phyloP scores from a whole-genome alignment of 2,888 invertebrate species.

The Tinea semifulvella region DNA sequence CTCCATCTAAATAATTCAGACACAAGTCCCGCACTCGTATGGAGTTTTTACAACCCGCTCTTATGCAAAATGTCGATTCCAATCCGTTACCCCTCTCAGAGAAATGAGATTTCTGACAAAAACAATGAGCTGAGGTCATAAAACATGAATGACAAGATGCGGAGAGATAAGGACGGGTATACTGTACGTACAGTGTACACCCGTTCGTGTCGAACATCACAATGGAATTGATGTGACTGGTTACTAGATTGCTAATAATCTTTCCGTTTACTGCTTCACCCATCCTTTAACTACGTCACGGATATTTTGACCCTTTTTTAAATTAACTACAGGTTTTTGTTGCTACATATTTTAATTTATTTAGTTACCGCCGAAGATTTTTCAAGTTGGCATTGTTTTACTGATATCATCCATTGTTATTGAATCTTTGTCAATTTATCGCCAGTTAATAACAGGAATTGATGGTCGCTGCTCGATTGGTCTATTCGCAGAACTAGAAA shows the following conservation, averaged over 20 bases:
- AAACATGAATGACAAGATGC: slow-evolving; percentile 43
- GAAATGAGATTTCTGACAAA: slow-evolving; percentile 41
- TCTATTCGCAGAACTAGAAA: too few relatives aligned
- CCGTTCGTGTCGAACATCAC: slow-evolving; percentile 2
- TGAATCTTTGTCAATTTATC: too few relatives aligned
- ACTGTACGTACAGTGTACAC: not conserved
- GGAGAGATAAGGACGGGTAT: slow-evolving; percentile 16
- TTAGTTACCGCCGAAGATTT: too few relatives aligned
- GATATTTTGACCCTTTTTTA: too few relatives aligned
- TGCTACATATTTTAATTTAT: too few relatives aligned
- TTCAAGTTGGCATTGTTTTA: too few relatives aligned
- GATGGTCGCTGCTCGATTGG: too few relatives aligned
- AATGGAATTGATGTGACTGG: not conserved
- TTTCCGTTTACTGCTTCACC: slow-evolving; percentile 7
- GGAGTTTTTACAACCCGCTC: slow-evolving; percentile 57
- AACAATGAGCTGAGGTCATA: slow-evolving; percentile 37
- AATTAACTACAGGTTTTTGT: too few relatives aligned
- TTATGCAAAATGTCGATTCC: slow-evolving; percentile 61
- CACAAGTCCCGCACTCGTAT: slow-evolving; percentile 25
- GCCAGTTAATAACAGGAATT: too few relatives aligned
- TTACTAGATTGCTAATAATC: slow-evolving; percentile 3
- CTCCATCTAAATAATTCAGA: slow-evolving; percentile 59
- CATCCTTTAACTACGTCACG: not conserved
- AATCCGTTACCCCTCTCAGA: slow-evolving; percentile 36
- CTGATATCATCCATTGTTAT: too few relatives aligned